Conservation (phyloP, 2,113 vertebrate species). For the Crocuta crocuta region DNA sequence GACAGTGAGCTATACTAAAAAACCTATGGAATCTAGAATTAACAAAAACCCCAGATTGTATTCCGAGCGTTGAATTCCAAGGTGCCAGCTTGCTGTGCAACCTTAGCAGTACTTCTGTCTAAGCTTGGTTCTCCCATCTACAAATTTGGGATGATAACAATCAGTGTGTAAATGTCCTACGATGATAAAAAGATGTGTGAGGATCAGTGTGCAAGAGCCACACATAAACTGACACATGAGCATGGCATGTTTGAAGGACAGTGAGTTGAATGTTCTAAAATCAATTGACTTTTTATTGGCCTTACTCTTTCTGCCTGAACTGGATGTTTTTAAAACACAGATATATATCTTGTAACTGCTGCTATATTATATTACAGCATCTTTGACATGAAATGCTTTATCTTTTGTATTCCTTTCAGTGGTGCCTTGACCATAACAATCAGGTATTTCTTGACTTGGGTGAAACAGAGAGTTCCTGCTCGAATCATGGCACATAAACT, state of each 20-base stretch:
- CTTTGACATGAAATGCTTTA: not conserved
- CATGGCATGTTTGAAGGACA: not conserved
- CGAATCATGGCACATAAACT: not conserved
- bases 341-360: not conserved
- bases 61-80: not conserved
- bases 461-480: not conserved
- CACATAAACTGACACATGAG: not conserved
- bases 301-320: not conserved
- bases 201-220: not conserved
- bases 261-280: not conserved
- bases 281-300: slow-evolving; percentile 6
- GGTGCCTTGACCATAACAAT: not conserved
- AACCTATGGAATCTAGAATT: not conserved
- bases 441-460: not conserved
- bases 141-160: not conserved
- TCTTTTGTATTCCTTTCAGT: not conserved
- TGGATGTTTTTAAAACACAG: not conserved
- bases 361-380: not conserved
- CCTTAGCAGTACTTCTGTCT: not conserved
- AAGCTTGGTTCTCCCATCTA: not conserved
- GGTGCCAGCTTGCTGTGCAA: not conserved
- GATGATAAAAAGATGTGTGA: not conserved
- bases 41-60: not conserved
- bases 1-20: not conserved
- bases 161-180: not conserved